Percentiles rank a stretch among this genome's conserved stretches.
Evolutionary conservation across 2,797 vertebrate species (phyloP).

Genomic region (Fistularia tabacaria): DNA sequence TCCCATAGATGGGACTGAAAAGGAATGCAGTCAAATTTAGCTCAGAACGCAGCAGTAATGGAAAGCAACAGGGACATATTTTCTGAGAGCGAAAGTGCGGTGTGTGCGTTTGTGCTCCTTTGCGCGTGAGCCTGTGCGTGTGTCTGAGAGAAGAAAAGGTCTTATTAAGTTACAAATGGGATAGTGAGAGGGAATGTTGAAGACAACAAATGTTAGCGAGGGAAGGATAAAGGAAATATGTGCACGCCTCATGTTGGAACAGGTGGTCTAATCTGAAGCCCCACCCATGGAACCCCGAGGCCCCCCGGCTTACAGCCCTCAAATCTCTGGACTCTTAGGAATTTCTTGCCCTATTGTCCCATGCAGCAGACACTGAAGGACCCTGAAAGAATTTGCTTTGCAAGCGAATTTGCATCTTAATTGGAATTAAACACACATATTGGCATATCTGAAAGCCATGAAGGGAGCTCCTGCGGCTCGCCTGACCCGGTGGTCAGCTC

Average conservation of each 20-base stretch:
- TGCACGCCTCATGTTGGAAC: constrained; percentile 56
- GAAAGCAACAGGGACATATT: constrained; percentile 27
- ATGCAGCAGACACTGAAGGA: constrained; percentile 3
- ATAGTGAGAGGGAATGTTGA: constrained; percentile 50
- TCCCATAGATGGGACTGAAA: constrained; percentile 66
- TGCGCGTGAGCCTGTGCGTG: constrained; percentile 1
- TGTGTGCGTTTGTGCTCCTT: constrained; percentile 14
- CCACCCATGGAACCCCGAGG: constrained; percentile 32
- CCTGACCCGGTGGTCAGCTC: constrained; percentile 16
- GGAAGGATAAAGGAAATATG: constrained; percentile 42
- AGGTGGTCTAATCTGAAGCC: constrained; percentile 71
- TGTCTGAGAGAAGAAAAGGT: constrained; percentile 17
- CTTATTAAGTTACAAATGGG: constrained; percentile 48
- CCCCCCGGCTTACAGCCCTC: constrained; percentile 25
- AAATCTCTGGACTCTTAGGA: constrained; percentile 47
- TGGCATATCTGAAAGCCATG: constrained; percentile 10
- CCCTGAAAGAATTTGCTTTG: constrained; percentile 20
- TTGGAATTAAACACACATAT: constrained; percentile 28
- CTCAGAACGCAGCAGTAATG: constrained; percentile 25
- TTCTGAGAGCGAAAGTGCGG: constrained; percentile 45
- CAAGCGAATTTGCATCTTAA: constrained; percentile 27
- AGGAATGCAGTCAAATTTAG: constrained; percentile 64
- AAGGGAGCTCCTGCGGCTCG: constrained; percentile 14
- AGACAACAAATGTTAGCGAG: constrained; percentile 42
- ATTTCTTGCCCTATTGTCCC: constrained; percentile 53